These are phyloP conservation scores for Anolis carolinensis DNA, from an alignment of 2,113 vertebrate species.

Conservation along the genomic window DNA sequence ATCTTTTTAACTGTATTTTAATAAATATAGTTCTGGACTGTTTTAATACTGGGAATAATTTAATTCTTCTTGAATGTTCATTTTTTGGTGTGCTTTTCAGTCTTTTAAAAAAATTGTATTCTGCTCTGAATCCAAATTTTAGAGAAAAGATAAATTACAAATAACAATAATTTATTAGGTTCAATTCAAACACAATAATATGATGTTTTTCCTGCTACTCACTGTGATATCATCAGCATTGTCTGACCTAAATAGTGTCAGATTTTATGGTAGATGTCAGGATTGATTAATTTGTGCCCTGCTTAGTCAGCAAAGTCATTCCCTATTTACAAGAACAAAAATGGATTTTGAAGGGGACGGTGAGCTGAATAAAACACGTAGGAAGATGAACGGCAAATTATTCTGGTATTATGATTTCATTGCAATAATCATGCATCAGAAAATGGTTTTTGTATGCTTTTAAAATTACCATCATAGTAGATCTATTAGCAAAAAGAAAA, in stretches of 20 bases:
- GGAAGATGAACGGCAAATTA: neutral
- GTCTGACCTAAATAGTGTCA: neutral
- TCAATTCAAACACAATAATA: neutral
- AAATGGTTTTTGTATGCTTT: neutral
- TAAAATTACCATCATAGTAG: neutral
- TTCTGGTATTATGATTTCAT: neutral
- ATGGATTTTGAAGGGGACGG: neutral
- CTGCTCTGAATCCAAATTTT: too few species aligned
- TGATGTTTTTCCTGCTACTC: neutral
- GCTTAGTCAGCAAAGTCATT: neutral
- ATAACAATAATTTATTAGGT: neutral
- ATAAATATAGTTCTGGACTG: too few species aligned
- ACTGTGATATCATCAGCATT: neutral
- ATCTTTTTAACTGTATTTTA: too few species aligned
- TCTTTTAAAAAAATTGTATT: too few species aligned
- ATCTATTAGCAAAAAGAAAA: neutral
- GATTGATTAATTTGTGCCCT: neutral
- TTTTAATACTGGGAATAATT: too few species aligned
- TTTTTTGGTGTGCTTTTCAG: too few species aligned
- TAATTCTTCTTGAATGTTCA: too few species aligned
- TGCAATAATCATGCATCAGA: neutral
- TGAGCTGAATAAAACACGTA: neutral
- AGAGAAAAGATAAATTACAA: too few species aligned
- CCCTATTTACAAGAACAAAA: neutral
- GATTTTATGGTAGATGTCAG: slow-evolving; percentile 2